These are phyloP conservation scores for Dolichotis patagonum DNA, from an alignment of 2,113 vertebrate genomes.

Conservation along the genomic window DNA sequence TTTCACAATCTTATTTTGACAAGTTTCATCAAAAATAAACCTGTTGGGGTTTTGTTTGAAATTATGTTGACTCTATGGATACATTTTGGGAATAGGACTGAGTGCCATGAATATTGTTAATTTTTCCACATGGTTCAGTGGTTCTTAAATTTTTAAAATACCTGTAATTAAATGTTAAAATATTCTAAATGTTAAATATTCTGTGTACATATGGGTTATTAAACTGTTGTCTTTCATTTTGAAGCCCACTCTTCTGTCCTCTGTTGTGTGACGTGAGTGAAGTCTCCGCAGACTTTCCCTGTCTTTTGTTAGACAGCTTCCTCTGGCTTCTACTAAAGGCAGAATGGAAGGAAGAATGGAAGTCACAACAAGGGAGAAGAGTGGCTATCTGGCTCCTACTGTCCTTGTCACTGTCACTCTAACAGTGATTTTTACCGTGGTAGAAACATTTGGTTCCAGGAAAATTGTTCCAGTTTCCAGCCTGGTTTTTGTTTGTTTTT, in stretches of 20 bases:
- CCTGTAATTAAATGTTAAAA: background rate
- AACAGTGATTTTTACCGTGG: background rate
- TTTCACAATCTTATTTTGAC: conserved; percentile 38
- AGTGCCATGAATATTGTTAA: background rate
- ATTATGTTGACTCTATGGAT: background rate
- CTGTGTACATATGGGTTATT: background rate
- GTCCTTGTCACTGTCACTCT: background rate
- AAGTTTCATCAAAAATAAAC: background rate
- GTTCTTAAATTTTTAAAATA: background rate
- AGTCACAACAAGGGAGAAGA: background rate
- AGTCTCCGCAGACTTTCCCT: background rate
- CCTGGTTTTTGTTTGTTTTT: background rate
- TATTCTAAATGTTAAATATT: background rate
- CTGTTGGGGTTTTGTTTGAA: background rate
- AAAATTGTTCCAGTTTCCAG: background rate
- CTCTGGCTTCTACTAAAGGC: background rate
- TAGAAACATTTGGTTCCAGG: background rate
- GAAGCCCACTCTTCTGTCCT: background rate
- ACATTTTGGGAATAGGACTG: background rate
- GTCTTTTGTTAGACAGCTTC: background rate
- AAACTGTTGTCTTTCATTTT: background rate
- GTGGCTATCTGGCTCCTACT: background rate
- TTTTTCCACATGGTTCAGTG: background rate
- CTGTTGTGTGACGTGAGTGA: background rate
- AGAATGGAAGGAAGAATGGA: background rate